phyloP scores from a whole-genome alignment of 2,888 invertebrate species.

The Aphrophora alni region DNA sequence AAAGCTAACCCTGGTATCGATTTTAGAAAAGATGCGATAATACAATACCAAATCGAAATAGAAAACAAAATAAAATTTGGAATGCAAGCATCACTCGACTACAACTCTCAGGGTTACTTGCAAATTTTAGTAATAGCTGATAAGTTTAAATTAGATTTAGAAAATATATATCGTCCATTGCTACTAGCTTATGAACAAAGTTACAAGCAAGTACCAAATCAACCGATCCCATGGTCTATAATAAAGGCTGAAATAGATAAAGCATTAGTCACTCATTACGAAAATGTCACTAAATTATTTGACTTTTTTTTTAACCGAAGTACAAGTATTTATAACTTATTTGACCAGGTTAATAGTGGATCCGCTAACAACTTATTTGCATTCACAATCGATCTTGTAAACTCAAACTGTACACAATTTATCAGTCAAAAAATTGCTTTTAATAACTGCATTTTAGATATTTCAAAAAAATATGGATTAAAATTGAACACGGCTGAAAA shows the following conservation, averaged over 20 bases:
- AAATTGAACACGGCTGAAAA: neutral
- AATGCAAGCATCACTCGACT: neutral
- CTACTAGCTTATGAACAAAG: neutral
- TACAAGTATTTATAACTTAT: neutral
- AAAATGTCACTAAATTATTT: neutral
- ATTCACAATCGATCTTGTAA: neutral
- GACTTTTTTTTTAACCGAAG: neutral
- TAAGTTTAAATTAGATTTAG: neutral
- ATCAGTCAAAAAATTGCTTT: neutral
- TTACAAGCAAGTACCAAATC: neutral
- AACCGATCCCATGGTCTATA: neutral
- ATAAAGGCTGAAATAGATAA: neutral
- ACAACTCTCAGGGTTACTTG: neutral
- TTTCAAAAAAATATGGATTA: neutral
- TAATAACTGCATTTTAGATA: neutral
- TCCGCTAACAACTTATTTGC: neutral
- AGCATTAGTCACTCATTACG: neutral
- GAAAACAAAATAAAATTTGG: neutral
- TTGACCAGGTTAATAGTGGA: neutral
- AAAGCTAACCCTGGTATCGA: neutral
- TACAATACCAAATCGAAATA: neutral
- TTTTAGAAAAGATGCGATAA: neutral
- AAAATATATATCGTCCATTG: neutral
- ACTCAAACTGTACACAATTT: neutral
- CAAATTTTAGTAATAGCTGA: neutral